These are phyloP conservation scores for Muraenolepis orangiensis DNA, from an alignment of 2,797 vertebrate species.

Conservation along the genomic window DNA sequence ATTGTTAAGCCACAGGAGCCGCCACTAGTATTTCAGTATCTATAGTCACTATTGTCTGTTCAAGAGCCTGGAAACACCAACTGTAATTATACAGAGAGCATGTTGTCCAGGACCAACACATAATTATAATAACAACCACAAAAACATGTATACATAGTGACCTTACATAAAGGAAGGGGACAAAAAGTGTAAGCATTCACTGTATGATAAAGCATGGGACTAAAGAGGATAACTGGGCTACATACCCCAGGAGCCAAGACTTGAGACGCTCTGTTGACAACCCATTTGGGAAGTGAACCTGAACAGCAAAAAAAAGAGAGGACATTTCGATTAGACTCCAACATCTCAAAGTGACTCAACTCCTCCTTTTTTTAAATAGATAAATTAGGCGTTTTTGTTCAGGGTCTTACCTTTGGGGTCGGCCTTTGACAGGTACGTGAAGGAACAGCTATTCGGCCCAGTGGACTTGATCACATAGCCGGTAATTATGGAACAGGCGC, in stretches of 20 bases:
- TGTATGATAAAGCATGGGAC: not conserved
- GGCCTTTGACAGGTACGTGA: conserved; percentile 81
- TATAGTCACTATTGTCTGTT: conserved; percentile 66
- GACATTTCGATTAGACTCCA: not conserved
- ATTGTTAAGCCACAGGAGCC: conserved; percentile 54
- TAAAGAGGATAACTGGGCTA: not conserved
- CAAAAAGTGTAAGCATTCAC: not conserved
- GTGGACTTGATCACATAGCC: conserved; percentile 76
- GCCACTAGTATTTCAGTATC: conserved; percentile 40
- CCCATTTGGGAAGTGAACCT: conserved; percentile 82
- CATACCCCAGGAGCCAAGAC: conserved; percentile 75
- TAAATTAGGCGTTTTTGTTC: not conserved
- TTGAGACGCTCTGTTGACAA: conserved; percentile 78
- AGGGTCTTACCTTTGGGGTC: conserved; percentile 78
- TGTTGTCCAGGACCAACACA: conserved; percentile 15
- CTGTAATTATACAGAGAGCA: conserved; percentile 9
- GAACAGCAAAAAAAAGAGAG: conserved; percentile 13
- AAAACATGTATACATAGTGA: not conserved
- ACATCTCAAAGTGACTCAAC: not conserved
- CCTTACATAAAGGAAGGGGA: not conserved
- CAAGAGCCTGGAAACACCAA: conserved; percentile 50
- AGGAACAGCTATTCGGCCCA: conserved; percentile 74
- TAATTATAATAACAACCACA: no score
- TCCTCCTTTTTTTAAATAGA: not conserved
- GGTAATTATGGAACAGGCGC: conserved; percentile 78